phyloP scores from a whole-genome alignment of 2,888 invertebrate genomes.

The Penaeus monodon region DNA sequence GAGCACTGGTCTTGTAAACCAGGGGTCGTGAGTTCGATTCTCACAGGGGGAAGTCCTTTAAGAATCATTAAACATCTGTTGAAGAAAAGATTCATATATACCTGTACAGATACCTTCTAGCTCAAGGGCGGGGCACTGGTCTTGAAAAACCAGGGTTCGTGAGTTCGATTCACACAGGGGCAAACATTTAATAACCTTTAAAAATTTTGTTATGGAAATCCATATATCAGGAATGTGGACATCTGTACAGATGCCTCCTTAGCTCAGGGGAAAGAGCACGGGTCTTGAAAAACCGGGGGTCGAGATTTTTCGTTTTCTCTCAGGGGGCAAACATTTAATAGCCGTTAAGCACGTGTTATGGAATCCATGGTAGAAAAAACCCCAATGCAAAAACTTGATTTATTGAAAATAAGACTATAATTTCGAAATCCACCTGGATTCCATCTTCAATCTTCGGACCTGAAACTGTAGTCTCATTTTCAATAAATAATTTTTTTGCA shows the following conservation, averaged over 20 bases:
- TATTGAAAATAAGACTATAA: no score
- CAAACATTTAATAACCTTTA: slow-evolving; percentile 68
- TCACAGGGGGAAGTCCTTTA: slow-evolving; percentile 84
- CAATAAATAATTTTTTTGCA: no score
- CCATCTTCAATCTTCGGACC: no score
- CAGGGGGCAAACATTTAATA: slow-evolving; percentile 79
- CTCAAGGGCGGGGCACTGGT: slow-evolving; percentile 66
- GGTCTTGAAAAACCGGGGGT: slow-evolving; percentile 91
- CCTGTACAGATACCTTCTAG: slow-evolving; percentile 55
- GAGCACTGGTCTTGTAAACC: slow-evolving; percentile 78
- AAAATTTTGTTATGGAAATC: no score
- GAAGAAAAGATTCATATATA: no score
- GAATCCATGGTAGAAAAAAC: no score
- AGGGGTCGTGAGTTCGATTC: slow-evolving; percentile 99
- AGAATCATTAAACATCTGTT: no score
- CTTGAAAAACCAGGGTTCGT: slow-evolving; percentile 96
- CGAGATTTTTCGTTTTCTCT: slow-evolving; percentile 99
- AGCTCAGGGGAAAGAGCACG: slow-evolving; percentile 61
- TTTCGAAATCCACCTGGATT: no score
- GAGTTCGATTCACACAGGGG: slow-evolving; percentile 99
- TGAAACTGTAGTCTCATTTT: no score
- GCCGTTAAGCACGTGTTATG: no score
- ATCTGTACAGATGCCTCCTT: slow-evolving; percentile 32
- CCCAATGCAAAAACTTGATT: no score
- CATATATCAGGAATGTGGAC: no score